Conservation (phyloP, 30 jellyfish, hydroid and myxozoan species). For the Calvadosia cruxmelitensis region DNA sequence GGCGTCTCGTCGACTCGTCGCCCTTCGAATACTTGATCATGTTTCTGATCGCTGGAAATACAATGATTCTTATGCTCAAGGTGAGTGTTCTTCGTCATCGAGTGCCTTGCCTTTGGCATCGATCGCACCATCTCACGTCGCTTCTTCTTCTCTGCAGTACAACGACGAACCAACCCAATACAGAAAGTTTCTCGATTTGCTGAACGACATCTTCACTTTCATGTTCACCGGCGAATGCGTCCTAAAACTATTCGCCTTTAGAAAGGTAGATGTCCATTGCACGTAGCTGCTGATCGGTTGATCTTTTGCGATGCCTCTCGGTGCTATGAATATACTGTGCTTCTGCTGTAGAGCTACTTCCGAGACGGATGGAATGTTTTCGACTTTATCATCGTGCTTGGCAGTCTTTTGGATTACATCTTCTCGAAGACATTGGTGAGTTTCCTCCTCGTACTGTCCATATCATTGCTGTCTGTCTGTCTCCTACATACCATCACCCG, state of each 20-base stretch:
- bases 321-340: background rate
- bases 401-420: constrained; percentile 79
- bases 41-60: constrained; percentile 93
- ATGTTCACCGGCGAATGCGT: constrained; percentile 95
- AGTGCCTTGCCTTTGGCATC: too few relatives aligned
- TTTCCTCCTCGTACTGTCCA: too few relatives aligned
- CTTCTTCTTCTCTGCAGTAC: constrained; percentile 27
- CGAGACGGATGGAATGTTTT: constrained; percentile 99
- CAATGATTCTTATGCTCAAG: constrained; percentile 94
- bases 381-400: constrained; percentile 95
- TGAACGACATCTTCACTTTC: constrained; percentile 86
- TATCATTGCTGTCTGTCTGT: too few relatives aligned
- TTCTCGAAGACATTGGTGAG: constrained; percentile 77
- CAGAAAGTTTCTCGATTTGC: constrained; percentile 54
- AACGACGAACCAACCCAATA: constrained; percentile 69
- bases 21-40: constrained; percentile 95
- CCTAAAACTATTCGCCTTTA: constrained; percentile 79
- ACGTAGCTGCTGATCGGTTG: background rate
- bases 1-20: constrained; percentile 88
- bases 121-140: too few relatives aligned
- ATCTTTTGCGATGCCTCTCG: background rate
- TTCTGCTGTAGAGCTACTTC: constrained; percentile 60
- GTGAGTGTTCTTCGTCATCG: constrained; percentile 15
- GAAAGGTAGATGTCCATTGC: constrained; percentile 81
- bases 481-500: too few relatives aligned